phyloP scores from a whole-genome alignment of 2,113 vertebrate species.

The Phrynosoma platyrhinos region DNA sequence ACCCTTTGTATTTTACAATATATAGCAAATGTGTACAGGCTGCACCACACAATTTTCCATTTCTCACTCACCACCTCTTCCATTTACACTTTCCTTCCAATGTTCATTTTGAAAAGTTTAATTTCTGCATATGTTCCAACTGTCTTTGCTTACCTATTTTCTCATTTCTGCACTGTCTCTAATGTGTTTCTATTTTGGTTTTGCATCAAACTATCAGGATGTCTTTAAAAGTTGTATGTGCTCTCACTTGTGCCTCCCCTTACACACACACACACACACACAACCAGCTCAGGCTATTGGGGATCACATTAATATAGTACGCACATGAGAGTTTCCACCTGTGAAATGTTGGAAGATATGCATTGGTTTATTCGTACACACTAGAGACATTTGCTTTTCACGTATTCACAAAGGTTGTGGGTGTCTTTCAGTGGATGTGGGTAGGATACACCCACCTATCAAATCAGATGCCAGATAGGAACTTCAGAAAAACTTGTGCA shows the following conservation, averaged over 20 bases:
- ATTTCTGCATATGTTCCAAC: neutral
- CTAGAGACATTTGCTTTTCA: neutral
- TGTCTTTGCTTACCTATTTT: neutral
- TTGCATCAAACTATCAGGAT: neutral
- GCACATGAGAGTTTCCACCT: neutral
- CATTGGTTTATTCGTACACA: neutral
- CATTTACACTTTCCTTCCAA: neutral
- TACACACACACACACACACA: neutral
- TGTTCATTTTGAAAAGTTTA: neutral
- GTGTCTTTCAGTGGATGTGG: neutral
- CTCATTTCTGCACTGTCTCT: neutral
- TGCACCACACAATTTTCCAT: neutral
- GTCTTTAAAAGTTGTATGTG: neutral
- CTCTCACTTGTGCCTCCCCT: neutral
- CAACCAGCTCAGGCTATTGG: neutral
- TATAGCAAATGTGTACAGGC: neutral
- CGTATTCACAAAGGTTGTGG: neutral
- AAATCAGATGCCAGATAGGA: neutral
- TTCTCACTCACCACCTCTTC: neutral
- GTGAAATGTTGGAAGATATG: neutral
- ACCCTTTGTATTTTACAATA: neutral
- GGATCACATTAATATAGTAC: too few species aligned
- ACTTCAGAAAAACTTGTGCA: neutral
- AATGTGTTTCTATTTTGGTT: neutral
- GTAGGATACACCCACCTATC: neutral